phyloP scores from a whole-genome alignment of 2,888 invertebrate species.

The Rhopalosiphum nymphaeae region DNA sequence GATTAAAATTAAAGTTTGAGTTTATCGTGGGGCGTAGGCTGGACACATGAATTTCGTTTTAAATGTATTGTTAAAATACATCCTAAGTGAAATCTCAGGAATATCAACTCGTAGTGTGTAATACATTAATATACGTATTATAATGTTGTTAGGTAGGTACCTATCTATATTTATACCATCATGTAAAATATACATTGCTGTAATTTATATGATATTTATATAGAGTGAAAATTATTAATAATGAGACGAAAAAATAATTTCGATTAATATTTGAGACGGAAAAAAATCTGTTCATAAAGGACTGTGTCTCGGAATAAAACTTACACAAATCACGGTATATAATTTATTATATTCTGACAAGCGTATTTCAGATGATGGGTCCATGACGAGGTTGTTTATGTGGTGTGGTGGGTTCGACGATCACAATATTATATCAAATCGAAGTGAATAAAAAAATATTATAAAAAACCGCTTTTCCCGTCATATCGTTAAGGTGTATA shows the following conservation, averaged over 20 bases:
- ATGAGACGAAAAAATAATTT: not conserved
- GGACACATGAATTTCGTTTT: not conserved
- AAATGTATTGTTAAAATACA: not conserved
- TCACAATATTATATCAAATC: not conserved
- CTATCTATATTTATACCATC: not conserved
- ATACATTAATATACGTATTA: not conserved
- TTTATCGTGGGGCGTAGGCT: not conserved
- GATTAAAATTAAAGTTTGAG: not conserved
- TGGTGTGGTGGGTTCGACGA: not conserved
- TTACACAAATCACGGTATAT: not conserved
- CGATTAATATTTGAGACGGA: not conserved
- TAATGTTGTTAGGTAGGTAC: not conserved
- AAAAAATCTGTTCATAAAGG: not conserved
- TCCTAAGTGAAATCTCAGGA: not conserved
- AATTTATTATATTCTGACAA: constrained; percentile 5
- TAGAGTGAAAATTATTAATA: not conserved
- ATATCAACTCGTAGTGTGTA: not conserved
- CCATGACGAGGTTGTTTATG: not conserved
- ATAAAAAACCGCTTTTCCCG: not conserved
- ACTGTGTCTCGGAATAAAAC: not conserved
- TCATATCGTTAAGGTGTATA: not conserved
- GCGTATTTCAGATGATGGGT: not conserved
- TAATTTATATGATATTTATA: not conserved
- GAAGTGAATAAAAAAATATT: not conserved
- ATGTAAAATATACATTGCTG: not conserved